A percentile compares a stretch with the other conserved stretches of the same genome.
These are phyloP conservation scores for Campoplex capitator DNA, from an alignment of 2,888 invertebrate genomes.

Conservation along the genomic window DNA sequence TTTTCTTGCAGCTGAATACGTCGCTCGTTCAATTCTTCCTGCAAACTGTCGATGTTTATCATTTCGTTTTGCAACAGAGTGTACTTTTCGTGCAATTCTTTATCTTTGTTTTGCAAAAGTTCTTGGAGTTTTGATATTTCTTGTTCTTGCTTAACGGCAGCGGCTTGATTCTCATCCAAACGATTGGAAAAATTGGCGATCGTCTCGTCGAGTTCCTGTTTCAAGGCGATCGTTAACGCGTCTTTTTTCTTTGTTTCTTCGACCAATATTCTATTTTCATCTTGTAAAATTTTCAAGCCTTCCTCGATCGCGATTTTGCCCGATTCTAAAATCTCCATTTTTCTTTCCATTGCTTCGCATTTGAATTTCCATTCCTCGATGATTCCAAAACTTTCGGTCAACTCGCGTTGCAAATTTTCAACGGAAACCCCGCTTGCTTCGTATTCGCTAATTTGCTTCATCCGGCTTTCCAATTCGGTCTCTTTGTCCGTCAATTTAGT, in stretches of 20 bases:
- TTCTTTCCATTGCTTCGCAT: slow-evolving; percentile 78
- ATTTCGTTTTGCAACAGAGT: slow-evolving; percentile 75
- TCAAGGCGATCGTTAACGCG: slow-evolving; percentile 75
- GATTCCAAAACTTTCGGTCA: slow-evolving; percentile 76
- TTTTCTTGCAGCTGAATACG: slow-evolving; percentile 85
- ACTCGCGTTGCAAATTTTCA: slow-evolving; percentile 73
- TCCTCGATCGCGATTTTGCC: slow-evolving; percentile 86
- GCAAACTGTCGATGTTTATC: slow-evolving; percentile 81
- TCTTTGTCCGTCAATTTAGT: slow-evolving; percentile 85
- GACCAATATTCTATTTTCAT: slow-evolving; percentile 83
- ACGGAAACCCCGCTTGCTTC: slow-evolving; percentile 65
- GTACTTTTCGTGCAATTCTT: slow-evolving; percentile 80
- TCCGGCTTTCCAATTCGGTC: slow-evolving; percentile 81
- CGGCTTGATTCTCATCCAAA: slow-evolving; percentile 71
- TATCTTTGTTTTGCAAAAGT: slow-evolving; percentile 84
- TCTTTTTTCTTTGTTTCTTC: slow-evolving; percentile 75
- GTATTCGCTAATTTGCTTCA: slow-evolving; percentile 80
- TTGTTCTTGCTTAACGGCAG: slow-evolving; percentile 73
- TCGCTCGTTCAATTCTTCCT: slow-evolving; percentile 85
- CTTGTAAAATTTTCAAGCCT: slow-evolving; percentile 84
- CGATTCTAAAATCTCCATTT: slow-evolving; percentile 74
- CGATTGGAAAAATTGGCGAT: slow-evolving; percentile 83
- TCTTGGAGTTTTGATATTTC: slow-evolving; percentile 74
- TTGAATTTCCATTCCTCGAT: slow-evolving; percentile 80
- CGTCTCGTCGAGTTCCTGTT: slow-evolving; percentile 85